phyloP scores from a whole-genome alignment of 2,113 vertebrate genomes.

The Steatornis caripensis region DNA sequence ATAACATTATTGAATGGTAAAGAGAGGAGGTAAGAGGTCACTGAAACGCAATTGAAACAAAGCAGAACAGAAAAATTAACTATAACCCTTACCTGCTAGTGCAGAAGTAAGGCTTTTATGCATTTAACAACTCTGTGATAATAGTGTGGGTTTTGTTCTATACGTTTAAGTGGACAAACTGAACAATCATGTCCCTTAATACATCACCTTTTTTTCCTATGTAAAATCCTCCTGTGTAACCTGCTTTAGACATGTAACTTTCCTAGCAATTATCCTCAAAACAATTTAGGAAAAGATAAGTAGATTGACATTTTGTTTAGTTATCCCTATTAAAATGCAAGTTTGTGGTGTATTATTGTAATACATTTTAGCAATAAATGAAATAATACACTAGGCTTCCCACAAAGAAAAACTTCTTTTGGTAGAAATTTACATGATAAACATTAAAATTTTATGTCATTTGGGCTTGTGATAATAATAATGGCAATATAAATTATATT shows the following conservation, averaged over 20 bases:
- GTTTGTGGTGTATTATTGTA: background rate
- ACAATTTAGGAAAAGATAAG: background rate
- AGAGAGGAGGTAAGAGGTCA: background rate
- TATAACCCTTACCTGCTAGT: background rate
- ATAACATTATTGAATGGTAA: background rate
- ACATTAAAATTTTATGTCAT: background rate
- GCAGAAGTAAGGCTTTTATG: background rate
- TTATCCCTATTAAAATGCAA: constrained; percentile 15
- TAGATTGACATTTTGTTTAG: constrained; percentile 38
- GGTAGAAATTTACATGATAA: background rate
- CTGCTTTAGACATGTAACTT: background rate
- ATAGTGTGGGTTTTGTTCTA: background rate
- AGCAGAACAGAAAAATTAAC: background rate
- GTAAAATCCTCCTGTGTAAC: background rate
- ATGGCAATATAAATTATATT: background rate
- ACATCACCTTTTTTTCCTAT: background rate
- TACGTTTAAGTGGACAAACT: background rate
- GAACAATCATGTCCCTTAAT: background rate
- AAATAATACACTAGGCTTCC: background rate
- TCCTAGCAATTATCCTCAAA: background rate
- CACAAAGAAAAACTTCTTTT: background rate
- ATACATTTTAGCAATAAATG: constrained; percentile 28
- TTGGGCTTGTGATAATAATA: constrained; percentile 2
- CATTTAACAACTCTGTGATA: background rate
- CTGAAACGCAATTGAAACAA: background rate